Evolutionary conservation across 2,888 invertebrate genomes (phyloP).

Genomic region (Yponomeuta evonymella): DNA sequence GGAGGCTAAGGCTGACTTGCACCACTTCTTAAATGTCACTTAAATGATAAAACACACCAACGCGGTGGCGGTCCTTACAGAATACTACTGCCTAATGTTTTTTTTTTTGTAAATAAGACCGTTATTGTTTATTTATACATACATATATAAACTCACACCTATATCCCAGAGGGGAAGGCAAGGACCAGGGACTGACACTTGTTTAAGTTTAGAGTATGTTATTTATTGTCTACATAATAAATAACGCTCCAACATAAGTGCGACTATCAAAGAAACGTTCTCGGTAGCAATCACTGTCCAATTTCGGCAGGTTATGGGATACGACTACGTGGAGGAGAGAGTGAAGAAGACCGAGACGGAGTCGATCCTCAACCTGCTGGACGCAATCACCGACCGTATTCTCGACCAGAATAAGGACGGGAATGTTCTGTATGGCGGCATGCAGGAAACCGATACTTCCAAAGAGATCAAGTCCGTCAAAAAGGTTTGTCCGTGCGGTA

Average conservation of each 20-base stretch:
- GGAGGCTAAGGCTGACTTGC: too few species aligned
- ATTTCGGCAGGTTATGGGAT: background rate
- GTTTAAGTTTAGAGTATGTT: too few species aligned
- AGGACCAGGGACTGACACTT: too few species aligned
- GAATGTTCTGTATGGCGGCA: slow-evolving; percentile 59
- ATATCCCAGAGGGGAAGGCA: too few species aligned
- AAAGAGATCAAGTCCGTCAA: slow-evolving; percentile 16
- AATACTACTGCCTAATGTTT: too few species aligned
- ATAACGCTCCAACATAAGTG: background rate
- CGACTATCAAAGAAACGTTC: background rate
- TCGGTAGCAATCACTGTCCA: background rate
- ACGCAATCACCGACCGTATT: slow-evolving; percentile 63
- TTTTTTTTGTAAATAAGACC: too few species aligned
- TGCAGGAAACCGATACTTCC: slow-evolving; percentile 34
- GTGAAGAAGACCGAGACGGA: slow-evolving; percentile 60
- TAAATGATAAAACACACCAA: too few species aligned
- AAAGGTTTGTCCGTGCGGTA: slow-evolving; percentile 5
- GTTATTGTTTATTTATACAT: too few species aligned
- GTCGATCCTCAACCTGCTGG: slow-evolving; percentile 54
- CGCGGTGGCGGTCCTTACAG: too few species aligned
- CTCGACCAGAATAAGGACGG: slow-evolving; percentile 52
- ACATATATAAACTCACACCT: too few species aligned
- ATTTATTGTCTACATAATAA: too few species aligned
- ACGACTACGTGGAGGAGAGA: slow-evolving; percentile 36
- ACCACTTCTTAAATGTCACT: too few species aligned